These are phyloP conservation scores for Calliphora vicina DNA, from an alignment of 1,140 invertebrate genomes.

Conservation along the genomic window DNA sequence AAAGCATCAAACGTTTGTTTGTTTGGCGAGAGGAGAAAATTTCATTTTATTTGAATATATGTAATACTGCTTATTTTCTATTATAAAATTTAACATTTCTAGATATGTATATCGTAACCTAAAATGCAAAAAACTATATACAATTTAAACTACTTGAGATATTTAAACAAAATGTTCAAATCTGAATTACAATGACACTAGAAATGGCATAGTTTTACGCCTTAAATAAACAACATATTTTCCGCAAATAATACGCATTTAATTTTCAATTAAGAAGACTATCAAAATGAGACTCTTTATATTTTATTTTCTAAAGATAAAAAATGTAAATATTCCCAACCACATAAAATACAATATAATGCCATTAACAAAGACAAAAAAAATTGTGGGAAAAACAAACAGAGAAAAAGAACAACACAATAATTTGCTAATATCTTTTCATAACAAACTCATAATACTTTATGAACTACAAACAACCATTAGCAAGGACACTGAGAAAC, in stretches of 20 bases:
- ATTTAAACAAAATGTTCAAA: too few species aligned
- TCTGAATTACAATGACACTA: too few species aligned
- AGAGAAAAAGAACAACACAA: not conserved
- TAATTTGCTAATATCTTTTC: slow-evolving; percentile 23
- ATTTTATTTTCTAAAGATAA: not conserved
- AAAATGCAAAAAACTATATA: too few species aligned
- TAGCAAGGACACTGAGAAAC: not conserved
- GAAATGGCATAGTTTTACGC: too few species aligned
- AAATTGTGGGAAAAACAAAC: not conserved
- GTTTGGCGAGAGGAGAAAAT: too few species aligned
- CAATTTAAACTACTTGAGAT: too few species aligned
- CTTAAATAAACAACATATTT: too few species aligned
- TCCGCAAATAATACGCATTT: not conserved
- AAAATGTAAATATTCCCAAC: not conserved
- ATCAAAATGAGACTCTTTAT: not conserved
- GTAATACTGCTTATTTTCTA: too few species aligned
- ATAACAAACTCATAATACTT: slow-evolving; percentile 31
- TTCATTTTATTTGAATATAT: too few species aligned
- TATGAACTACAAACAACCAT: slow-evolving; percentile 26
- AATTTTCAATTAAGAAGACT: not conserved
- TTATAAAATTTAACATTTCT: too few species aligned
- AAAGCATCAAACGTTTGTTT: too few species aligned
- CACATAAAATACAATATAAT: not conserved
- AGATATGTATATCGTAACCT: too few species aligned
- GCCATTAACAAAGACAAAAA: not conserved